A percentile compares a stretch with the other conserved stretches of the same genome.
These are phyloP conservation scores for Deilephila porcellus DNA, from an alignment of 2,888 invertebrate species.

Conservation along the genomic window DNA sequence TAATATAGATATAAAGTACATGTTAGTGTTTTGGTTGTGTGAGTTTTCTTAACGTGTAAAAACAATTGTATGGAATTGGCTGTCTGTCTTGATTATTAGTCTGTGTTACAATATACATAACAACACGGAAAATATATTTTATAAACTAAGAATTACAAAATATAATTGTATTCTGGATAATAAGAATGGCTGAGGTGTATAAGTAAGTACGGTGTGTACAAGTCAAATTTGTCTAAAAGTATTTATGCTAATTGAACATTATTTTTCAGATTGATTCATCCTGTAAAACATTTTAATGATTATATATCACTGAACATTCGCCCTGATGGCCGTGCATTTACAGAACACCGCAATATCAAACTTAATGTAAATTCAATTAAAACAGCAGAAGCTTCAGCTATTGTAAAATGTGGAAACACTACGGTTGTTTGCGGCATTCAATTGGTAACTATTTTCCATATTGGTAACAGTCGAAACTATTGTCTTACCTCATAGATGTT, in stretches of 20 bases:
- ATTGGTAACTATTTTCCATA: constrained; percentile 84
- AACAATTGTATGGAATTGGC: too few relatives aligned
- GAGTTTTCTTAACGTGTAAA: too few relatives aligned
- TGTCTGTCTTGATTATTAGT: too few relatives aligned
- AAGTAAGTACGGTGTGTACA: constrained; percentile 55
- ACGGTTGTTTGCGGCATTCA: constrained; percentile 94
- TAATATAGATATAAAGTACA: too few relatives aligned
- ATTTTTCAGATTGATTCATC: constrained; percentile 87
- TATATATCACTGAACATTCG: constrained; percentile 88
- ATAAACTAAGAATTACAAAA: too few relatives aligned
- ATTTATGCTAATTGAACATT: neutral
- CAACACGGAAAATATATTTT: too few relatives aligned
- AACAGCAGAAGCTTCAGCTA: constrained; percentile 89
- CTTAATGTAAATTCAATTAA: constrained; percentile 71
- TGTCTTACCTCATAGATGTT: too few relatives aligned
- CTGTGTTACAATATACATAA: too few relatives aligned
- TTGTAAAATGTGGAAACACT: constrained; percentile 92
- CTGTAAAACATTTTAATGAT: constrained; percentile 90
- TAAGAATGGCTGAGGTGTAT: constrained; percentile 69
- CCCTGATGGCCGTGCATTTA: constrained; percentile 91
- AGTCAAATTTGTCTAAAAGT: neutral
- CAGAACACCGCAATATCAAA: constrained; percentile 87
- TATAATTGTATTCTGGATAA: neutral
- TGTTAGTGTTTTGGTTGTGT: too few relatives aligned
- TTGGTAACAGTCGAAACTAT: too few relatives aligned